Percentiles rank a stretch among this genome's conserved stretches.
phyloP scores from a whole-genome alignment of 2,113 vertebrate genomes.

The Myanophis thanlyinensis region DNA sequence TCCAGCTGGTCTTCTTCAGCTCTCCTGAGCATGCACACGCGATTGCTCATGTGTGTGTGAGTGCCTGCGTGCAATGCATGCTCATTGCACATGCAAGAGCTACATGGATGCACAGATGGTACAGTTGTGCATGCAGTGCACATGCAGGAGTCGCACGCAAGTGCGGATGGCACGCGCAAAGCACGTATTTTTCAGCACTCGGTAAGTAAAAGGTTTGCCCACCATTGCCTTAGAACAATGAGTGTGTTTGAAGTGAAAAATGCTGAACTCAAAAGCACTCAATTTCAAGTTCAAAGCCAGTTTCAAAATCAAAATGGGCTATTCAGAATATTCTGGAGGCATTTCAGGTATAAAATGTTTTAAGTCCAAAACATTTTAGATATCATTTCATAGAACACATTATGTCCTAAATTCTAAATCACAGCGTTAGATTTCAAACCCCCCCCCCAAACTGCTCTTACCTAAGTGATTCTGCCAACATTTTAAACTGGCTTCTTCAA shows the following conservation, averaged over 20 bases:
- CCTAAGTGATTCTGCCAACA: slow-evolving; percentile 97
- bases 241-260: neutral
- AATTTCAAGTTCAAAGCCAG: neutral
- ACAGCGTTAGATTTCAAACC: fast-evolving
- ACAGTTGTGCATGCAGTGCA: too few species aligned
- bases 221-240: neutral
- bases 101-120: too few species aligned
- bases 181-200: too few species aligned
- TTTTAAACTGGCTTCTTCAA: slow-evolving; percentile 92
- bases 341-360: neutral
- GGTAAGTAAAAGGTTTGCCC: too few species aligned
- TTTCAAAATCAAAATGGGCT: neutral
- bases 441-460: slow-evolving; percentile 56
- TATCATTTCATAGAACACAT: neutral
- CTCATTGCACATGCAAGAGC: too few species aligned
- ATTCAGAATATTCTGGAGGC: neutral
- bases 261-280: neutral
- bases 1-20: too few species aligned
- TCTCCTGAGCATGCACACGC: too few species aligned
- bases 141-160: too few species aligned
- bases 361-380: neutral
- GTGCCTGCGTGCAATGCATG: too few species aligned
- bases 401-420: neutral
- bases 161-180: too few species aligned
- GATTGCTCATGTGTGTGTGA: too few species aligned